These are phyloP conservation scores for Pristionchus exspectatus DNA, from an alignment of 2,888 invertebrate genomes.

Conservation along the genomic window DNA sequence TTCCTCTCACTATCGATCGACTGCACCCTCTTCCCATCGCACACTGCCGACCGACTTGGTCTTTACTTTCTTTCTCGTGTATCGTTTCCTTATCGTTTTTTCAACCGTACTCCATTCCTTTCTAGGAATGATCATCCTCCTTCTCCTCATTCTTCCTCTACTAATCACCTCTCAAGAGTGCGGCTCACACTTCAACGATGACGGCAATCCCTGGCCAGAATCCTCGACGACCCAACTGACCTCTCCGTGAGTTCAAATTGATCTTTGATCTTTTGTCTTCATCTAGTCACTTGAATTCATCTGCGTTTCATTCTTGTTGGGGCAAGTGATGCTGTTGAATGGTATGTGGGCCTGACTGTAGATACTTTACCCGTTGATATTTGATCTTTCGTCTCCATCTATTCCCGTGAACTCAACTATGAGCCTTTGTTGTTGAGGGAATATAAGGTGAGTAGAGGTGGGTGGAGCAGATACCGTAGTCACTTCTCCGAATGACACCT, in stretches of 20 bases:
- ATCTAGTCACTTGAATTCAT: no score
- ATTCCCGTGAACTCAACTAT: not conserved
- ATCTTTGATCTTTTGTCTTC: slow-evolving; percentile 1
- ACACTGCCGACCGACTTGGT: not conserved
- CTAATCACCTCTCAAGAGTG: slow-evolving; percentile 43
- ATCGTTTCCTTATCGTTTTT: not conserved
- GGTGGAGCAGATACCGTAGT: no score
- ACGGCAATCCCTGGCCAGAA: slow-evolving; percentile 48
- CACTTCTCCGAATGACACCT: no score
- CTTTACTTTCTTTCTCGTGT: not conserved
- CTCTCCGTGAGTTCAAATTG: slow-evolving; percentile 22
- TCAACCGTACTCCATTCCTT: not conserved
- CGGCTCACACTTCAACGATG: slow-evolving; percentile 42
- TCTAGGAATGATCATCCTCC: not conserved
- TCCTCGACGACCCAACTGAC: slow-evolving; percentile 42
- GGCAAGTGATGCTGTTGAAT: no score
- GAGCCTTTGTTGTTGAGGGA: no score
- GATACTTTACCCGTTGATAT: not conserved
- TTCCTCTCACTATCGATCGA: slow-evolving; percentile 9
- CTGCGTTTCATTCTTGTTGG: no score
- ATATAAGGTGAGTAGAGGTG: no score
- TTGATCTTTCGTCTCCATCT: not conserved
- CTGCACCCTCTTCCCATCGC: not conserved
- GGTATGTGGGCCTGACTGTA: no score
- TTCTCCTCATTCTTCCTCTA: slow-evolving; percentile 19